Evolutionary conservation across 2,113 vertebrate species (phyloP), one percentile per base, ranked within the genome.

Genomic region (Anoplopoma fimbria): DNA sequence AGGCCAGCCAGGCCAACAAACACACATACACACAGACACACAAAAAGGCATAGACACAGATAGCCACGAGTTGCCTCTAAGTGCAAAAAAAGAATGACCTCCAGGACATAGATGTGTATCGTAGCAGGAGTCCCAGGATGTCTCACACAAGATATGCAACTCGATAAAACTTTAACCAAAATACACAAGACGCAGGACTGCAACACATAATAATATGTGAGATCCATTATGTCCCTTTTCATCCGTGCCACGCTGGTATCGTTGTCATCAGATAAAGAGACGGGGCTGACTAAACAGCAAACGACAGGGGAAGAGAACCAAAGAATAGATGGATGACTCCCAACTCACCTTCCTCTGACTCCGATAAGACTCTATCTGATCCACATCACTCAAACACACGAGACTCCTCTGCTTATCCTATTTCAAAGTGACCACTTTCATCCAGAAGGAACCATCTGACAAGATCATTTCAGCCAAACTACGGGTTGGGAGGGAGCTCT

Each of bases 341-440:
- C 72, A 68, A 71, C 79, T 91, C 86, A 90, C 88, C 75, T 90
- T 83, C 86, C 61, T 23, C 51, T 47, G 69, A 78, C 79, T 89
- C 72, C 15, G 91, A 94, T 93, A 91, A 94, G 84, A 88, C 76
- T 75, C 67, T 74, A 81, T 92, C 92, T 81, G 91, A 92, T 93
- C 65, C 57, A 42, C 82, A 88, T 92, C 91, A 70, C 27, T 89
- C 88, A 86, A 77, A 90, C 73, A 63, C 58, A 55, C 78, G 70
- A 78, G 55, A 81, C 65, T 67, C 67, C 55, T 80, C 42, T 31
- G 75, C 33, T 84, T 58, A 58, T 85, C 84, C 75, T 33, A 65
- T 84, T 89, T 93, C 90, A 93, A 87, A 93, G 87, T 79, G 74
- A 74, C 85, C 82, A 57, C 40, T 81, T 74, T 83, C 65, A 80